Evolutionary conservation across 2,888 invertebrate species (phyloP).

Genomic region (Acleris sparsana): DNA sequence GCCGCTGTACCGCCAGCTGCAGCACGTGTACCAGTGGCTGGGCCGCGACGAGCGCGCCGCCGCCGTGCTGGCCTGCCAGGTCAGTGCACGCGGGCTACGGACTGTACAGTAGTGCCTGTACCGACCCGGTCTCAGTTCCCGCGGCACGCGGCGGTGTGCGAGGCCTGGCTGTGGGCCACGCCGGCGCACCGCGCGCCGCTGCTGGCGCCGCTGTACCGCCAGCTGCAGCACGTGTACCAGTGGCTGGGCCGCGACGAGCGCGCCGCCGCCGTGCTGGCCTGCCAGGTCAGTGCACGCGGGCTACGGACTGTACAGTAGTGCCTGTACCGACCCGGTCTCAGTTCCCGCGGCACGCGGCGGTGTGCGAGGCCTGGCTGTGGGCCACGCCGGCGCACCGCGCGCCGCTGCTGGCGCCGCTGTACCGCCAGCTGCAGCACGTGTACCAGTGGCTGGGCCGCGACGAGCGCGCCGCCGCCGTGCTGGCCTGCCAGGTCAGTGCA

Average conservation of each 20-base stretch:
- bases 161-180: constrained; percentile 86
- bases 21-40: constrained; percentile 94
- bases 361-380: constrained; percentile 85
- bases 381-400: constrained; percentile 87
- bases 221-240: constrained; percentile 94
- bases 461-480: constrained; percentile 90
- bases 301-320: too few relatives aligned
- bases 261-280: constrained; percentile 93
- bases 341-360: constrained; percentile 84
- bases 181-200: constrained; percentile 89
- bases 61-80: constrained; percentile 92
- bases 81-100: too few relatives aligned
- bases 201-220: constrained; percentile 90
- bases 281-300: constrained; percentile 89
- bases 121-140: constrained; percentile 79
- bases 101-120: too few relatives aligned
- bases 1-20: constrained; percentile 91
- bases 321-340: constrained; percentile 83
- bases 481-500: constrained; percentile 91
- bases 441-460: constrained; percentile 93
- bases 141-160: constrained; percentile 84
- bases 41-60: constrained; percentile 92
- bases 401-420: constrained; percentile 91
- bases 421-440: constrained; percentile 93
- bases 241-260: constrained; percentile 92